Evolutionary conservation across 2,113 vertebrate genomes (phyloP), one percentile per base, ranked within the genome.

Genomic region (Fregata magnificens): DNA sequence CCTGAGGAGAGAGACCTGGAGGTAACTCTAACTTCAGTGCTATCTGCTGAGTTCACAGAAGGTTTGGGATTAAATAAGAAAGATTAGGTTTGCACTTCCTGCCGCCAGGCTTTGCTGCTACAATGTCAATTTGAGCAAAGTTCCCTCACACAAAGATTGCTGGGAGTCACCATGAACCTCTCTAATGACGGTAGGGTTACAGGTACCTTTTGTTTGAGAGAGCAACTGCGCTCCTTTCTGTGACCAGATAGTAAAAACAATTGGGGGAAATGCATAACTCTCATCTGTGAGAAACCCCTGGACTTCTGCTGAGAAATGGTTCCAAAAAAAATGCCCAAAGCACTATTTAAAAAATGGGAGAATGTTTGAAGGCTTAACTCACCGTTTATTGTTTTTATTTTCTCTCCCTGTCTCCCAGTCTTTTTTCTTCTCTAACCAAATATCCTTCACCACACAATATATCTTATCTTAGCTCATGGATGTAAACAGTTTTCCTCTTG

Each of bases 371-470:
- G 10, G 58, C 42, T 96, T 80, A 94, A 90, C n/a, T 94, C 81
- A 74, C 18, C 20, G 11, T 82, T 97, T 66, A 72, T 18, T 94
- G 70, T 44, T 95, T 94, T 80, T 56, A 78, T 93, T 96, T 95
- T 74, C 59, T 80, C 50, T 92, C 19, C 18, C 38, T 3, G 6
- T 66, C 44, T 90, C 82, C 12, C 38, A 58, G 36, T 38, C 58
- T 16, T 70, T 70, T 90, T 72, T 67, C 53, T 82, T 92, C 88
- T 53, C 34, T 88, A 76, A 90, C 59, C 72, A 82, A 96, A 70
- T 82, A 53, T 70, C 34, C 86, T 96, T 91, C 78, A 63, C 55
- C 73, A n/a, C 47, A 88, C 59, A 90, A 70, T 79, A 31, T 85
- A 86, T 93, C 83, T 80, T 92, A 79, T 59, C 61, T 61, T 76